Conservation (phyloP, 2,888 invertebrate genomes). For the Drosophila glabriapex region DNA sequence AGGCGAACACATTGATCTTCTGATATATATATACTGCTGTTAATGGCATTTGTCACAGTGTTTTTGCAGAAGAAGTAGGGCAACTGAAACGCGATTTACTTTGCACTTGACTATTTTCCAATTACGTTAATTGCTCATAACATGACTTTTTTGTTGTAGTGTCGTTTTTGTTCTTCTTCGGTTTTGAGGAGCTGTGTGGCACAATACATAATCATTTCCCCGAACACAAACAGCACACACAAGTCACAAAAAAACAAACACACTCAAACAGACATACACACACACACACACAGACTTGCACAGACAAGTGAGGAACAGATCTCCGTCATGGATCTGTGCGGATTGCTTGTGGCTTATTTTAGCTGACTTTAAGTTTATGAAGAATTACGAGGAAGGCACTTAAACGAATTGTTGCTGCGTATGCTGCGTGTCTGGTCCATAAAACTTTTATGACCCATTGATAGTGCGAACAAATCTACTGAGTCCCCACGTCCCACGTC, state of each 20-base stretch:
- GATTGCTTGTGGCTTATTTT: conserved; percentile 67
- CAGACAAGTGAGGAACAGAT: conserved; percentile 39
- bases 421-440: conserved; percentile 75
- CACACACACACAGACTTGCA: conserved; percentile 20
- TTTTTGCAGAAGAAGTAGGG: conserved; percentile 26
- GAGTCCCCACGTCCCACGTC: conserved; percentile 7
- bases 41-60: not conserved
- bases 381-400: conserved; percentile 79
- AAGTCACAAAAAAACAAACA: conserved; percentile 19
- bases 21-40: not conserved
- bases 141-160: conserved; percentile 65
- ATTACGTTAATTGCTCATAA: conserved; percentile 78
- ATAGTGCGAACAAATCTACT: conserved; percentile 83
- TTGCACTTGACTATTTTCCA: conserved; percentile 65
- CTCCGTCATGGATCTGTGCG: conserved; percentile 50
- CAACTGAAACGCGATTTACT: conserved; percentile 39
- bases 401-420: conserved; percentile 72
- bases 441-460: conserved; percentile 85
- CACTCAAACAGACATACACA: conserved; percentile 20
- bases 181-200: conserved; percentile 57
- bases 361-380: conserved; percentile 77
- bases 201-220: conserved; percentile 68
- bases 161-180: conserved; percentile 44
- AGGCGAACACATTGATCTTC: not conserved
- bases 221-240: conserved; percentile 52